Percentiles rank a stretch among this genome's conserved stretches.
These are phyloP conservation scores for Gymnocypris eckloni DNA, from an alignment of 2,797 vertebrate genomes.

Conservation along the genomic window DNA sequence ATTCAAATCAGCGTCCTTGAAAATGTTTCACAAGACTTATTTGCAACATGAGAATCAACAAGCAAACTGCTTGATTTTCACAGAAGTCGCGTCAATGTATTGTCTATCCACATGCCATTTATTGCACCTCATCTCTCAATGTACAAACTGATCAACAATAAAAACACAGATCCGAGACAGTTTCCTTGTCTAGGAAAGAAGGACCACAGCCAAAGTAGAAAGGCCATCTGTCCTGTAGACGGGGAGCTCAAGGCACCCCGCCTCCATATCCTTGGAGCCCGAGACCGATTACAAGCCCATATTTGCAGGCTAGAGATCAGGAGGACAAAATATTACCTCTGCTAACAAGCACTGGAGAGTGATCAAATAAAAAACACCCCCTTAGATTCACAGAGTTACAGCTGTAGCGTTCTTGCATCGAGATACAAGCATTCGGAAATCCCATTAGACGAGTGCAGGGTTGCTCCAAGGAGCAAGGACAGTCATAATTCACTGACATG, in stretches of 20 bases:
- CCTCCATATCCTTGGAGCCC: constrained; percentile 18
- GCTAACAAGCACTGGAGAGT: not conserved
- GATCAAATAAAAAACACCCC: constrained; percentile 14
- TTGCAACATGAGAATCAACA: not conserved
- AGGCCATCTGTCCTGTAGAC: constrained; percentile 22
- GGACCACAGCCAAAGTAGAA: constrained; percentile 40
- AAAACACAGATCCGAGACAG: not conserved
- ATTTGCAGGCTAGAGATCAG: constrained; percentile 30
- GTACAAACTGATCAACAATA: constrained; percentile 14
- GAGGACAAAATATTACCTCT: constrained; percentile 34
- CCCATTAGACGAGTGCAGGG: constrained; percentile 54
- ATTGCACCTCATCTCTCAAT: not conserved
- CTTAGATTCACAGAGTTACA: constrained; percentile 1
- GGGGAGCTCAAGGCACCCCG: constrained; percentile 7
- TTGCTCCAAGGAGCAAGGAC: constrained; percentile 41
- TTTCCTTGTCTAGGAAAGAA: constrained; percentile 41
- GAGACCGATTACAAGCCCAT: constrained; percentile 30
- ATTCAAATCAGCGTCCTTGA: not conserved
- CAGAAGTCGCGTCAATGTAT: not conserved
- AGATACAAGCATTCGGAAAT: constrained; percentile 61
- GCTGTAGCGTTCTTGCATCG: constrained; percentile 39
- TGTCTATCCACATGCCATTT: not conserved
- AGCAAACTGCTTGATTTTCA: not conserved
- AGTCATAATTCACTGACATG: constrained; percentile 37
- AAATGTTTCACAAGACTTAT: not conserved